Percentiles rank a stretch among this genome's conserved stretches.
Evolutionary conservation across 2,113 vertebrate species (phyloP).

Genomic region (Irena cyanogastra): DNA sequence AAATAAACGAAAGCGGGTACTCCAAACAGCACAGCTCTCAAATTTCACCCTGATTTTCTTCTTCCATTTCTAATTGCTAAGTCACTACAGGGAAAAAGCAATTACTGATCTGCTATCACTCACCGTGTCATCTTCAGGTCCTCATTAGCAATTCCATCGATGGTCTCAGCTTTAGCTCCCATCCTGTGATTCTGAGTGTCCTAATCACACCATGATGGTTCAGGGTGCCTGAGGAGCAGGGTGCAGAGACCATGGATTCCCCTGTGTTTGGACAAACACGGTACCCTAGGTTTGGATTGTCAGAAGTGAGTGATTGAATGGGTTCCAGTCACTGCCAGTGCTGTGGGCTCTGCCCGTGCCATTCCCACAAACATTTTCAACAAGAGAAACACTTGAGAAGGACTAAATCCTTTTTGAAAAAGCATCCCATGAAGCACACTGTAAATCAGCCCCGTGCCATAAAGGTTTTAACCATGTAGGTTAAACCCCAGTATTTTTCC

Average conservation of each 20-base stretch:
- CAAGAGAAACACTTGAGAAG: background rate
- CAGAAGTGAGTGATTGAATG: background rate
- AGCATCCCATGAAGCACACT: background rate
- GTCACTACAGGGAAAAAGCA: constrained; percentile 23
- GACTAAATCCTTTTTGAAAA: background rate
- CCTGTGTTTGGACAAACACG: background rate
- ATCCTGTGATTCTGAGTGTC: background rate
- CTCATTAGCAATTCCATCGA: constrained; percentile 31
- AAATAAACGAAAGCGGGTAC: constrained; percentile 10
- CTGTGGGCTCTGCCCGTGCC: background rate
- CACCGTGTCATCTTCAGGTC: background rate
- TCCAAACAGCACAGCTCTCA: background rate
- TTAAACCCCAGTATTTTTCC: background rate
- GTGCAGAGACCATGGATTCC: background rate
- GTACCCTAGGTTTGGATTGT: background rate
- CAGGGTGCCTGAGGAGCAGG: background rate
- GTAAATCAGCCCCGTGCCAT: background rate
- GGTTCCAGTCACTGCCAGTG: rapidly evolving
- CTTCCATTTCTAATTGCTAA: constrained; percentile 30
- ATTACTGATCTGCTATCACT: constrained; percentile 32
- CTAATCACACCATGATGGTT: background rate
- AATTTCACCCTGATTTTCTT: constrained; percentile 6
- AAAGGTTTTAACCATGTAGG: background rate
- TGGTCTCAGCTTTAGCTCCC: background rate
- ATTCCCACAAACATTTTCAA: background rate